phyloP scores from a whole-genome alignment of 23 tunicate species.

The Trididemnum nubilum region DNA sequence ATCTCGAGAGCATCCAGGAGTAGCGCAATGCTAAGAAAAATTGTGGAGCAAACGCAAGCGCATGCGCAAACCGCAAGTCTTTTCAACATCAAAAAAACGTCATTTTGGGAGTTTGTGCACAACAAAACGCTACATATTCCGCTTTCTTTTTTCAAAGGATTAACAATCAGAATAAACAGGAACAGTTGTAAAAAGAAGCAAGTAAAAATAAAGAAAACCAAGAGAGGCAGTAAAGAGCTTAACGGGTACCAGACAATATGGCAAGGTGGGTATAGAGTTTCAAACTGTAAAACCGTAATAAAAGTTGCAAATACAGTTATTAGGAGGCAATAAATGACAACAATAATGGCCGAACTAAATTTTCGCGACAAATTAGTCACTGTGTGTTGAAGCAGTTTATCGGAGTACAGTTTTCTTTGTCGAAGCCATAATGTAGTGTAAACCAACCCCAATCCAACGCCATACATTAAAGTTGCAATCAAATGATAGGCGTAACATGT shows the following conservation, averaged over 20 bases:
- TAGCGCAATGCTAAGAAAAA: conserved; percentile 12
- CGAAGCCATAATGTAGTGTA: conserved; percentile 28
- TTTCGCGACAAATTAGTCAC: neutral
- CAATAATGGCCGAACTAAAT: neutral
- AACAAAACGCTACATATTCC: neutral
- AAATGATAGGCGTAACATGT: conserved; percentile 5
- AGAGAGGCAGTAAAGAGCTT: neutral
- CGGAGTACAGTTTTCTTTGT: conserved; percentile 24
- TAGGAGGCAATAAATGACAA: conserved; percentile 18
- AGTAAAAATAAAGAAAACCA: neutral
- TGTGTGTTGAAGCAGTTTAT: conserved; percentile 11
- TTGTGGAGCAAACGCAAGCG: conserved; percentile 25
- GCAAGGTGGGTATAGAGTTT: conserved; percentile 5
- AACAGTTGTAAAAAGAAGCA: conserved; percentile 22
- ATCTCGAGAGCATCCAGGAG: conserved; percentile 3
- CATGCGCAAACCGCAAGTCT: conserved; percentile 24
- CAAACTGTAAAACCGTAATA: neutral
- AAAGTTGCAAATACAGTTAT: conserved; percentile 7
- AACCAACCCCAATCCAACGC: conserved; percentile 15
- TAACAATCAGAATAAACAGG: conserved; percentile 9
- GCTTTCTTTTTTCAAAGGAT: conserved; percentile 4
- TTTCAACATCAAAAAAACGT: neutral
- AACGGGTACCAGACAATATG: neutral
- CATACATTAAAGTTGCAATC: neutral
- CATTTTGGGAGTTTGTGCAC: neutral